phyloP scores from a whole-genome alignment of 2,797 vertebrate species.

The Sebastes diploproa region DNA sequence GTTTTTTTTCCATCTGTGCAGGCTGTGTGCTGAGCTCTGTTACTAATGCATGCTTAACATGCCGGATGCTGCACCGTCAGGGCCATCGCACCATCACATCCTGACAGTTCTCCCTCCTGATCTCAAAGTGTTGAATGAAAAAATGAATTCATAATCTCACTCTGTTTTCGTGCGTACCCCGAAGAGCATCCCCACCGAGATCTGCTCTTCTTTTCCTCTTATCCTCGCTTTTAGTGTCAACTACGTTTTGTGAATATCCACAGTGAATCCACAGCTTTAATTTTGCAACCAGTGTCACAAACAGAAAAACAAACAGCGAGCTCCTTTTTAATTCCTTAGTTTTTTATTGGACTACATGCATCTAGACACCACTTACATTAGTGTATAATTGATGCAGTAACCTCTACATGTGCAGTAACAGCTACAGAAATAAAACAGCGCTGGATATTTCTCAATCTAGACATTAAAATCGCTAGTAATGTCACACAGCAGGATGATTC shows the following conservation, averaged over 20 bases:
- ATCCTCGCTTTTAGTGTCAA: not conserved
- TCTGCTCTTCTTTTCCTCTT: not conserved
- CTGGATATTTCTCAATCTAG: conserved; percentile 17
- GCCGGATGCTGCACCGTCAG: not conserved
- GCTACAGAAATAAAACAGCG: conserved; percentile 51
- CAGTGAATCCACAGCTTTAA: not conserved
- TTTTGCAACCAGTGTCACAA: not conserved
- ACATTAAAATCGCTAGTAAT: conserved; percentile 27
- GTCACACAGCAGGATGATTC: conserved; percentile 27
- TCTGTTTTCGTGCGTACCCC: not conserved
- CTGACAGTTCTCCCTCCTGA: not conserved
- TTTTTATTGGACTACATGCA: conserved; percentile 80
- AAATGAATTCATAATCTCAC: not conserved
- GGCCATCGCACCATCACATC: conserved; percentile 1
- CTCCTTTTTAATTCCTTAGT: conserved; percentile 13
- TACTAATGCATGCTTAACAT: conserved; percentile 8
- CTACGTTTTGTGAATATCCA: not conserved
- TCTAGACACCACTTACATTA: conserved; percentile 69
- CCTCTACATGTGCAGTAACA: conserved; percentile 45
- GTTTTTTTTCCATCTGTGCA: not conserved
- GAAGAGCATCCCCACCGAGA: not conserved
- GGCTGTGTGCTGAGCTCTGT: not conserved
- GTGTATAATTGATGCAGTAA: conserved; percentile 68
- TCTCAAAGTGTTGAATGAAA: not conserved
- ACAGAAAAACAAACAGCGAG: not conserved